phyloP scores from a whole-genome alignment of 2,113 vertebrate genomes.

The Progne subis region DNA sequence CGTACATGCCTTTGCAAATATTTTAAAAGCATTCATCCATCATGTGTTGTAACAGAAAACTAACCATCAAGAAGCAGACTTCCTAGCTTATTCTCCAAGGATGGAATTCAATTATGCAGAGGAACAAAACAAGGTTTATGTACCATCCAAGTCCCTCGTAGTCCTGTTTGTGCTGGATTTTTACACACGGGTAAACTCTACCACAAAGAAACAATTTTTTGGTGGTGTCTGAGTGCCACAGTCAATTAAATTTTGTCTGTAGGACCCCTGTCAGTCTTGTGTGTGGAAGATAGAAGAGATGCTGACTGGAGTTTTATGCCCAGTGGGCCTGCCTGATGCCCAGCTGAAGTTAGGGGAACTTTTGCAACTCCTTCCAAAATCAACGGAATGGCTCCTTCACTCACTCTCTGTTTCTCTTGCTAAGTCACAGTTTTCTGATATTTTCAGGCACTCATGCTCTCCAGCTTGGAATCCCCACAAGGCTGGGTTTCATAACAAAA shows the following conservation, averaged over 20 bases:
- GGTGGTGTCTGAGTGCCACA: neutral
- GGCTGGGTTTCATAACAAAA: neutral
- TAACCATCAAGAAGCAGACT: neutral
- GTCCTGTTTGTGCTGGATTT: neutral
- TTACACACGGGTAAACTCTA: neutral
- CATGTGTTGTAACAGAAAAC: constrained; percentile 4
- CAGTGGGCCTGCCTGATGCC: neutral
- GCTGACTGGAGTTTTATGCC: constrained; percentile 8
- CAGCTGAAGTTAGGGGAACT: constrained; percentile 41
- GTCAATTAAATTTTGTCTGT: constrained; percentile 2
- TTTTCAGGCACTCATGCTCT: neutral
- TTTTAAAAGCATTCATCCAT: constrained; percentile 1
- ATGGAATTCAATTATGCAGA: neutral
- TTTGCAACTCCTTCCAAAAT: constrained; percentile 24
- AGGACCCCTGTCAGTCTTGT: constrained; percentile 14
- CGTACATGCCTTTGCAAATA: neutral
- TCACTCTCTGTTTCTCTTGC: constrained; percentile 5
- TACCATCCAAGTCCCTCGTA: neutral
- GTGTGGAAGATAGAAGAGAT: neutral
- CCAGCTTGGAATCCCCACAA: neutral
- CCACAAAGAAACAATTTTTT: neutral
- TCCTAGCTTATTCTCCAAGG: constrained; percentile 6
- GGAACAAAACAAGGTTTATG: constrained; percentile 22
- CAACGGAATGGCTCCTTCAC: neutral
- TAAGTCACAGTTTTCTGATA: constrained; percentile 14